Evolutionary conservation across 2,888 invertebrate species (phyloP), one percentile per base, ranked within the genome.

Genomic region (Gandaritis pyraliata): DNA sequence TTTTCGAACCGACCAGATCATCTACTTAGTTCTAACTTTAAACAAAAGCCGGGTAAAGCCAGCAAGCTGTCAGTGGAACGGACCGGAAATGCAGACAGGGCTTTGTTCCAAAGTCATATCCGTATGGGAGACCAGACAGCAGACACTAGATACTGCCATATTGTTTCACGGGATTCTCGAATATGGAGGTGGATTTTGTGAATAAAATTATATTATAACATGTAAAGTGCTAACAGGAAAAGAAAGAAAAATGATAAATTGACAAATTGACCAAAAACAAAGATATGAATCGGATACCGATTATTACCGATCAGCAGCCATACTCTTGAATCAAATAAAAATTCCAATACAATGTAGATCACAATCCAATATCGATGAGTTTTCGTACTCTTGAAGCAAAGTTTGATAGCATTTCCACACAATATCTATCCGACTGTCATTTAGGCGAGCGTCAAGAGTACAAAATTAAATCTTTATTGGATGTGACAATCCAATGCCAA

Each of bases 11-110:
- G 16, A 15, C 13, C 41, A 46, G 16, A 6, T 5, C 12, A 33
- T 48, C 15, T 15, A 15, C 16, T 5, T 41, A 29, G 51, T 41
- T 33, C 29, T 53, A 43, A 46, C 33, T 54, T 36, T 5, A 46
- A 46, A 54, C 45, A 54, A 54, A 54, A 54, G 54, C 36, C 54
- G 2, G 45, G 11, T 18, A 15, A 36, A 36, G 54, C 36, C 54
- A 11, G 45, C 46, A 54, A 54, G 16, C 54, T 46, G 52, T 52
- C 54, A 46, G 54, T 36, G 54, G 54, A 54, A 46, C 46, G 30
- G 46, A 46, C 33, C 54, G 54, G 54, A 54, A 36, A 54, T 46
- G 54, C 46, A 53, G 43, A 43, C 53, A 36, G 33, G 45, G 36
- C 45, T 54, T 54, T 53, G 50, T 50, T 50, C 38, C 50, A 48